A percentile compares a stretch with the other conserved stretches of the same genome.
phyloP scores from a whole-genome alignment of 1,140 invertebrate genomes.

The Doryteuthis pealeii region DNA sequence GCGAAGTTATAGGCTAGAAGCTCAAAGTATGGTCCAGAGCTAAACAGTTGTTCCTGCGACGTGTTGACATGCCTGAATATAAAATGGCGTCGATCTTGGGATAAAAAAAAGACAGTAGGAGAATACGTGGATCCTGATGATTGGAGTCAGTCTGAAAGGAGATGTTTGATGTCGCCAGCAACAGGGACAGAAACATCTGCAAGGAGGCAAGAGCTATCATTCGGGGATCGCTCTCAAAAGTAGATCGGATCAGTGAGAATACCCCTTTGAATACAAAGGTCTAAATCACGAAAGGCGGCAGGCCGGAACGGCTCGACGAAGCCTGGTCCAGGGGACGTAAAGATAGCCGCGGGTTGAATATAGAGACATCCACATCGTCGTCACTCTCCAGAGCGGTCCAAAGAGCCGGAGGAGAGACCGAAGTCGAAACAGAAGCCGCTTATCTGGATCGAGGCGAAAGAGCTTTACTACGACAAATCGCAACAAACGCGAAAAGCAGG shows the following conservation, averaged over 20 bases:
- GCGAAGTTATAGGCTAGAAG: too few relatives aligned
- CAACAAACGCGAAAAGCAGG: slow-evolving; percentile 20
- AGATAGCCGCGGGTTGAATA: slow-evolving; percentile 17
- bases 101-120: slow-evolving; percentile 14
- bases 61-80: slow-evolving; percentile 5
- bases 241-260: not conserved
- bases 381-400: slow-evolving; percentile 6
- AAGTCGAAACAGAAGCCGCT: slow-evolving; percentile 13
- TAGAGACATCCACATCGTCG: slow-evolving; percentile 16
- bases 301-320: slow-evolving; percentile 16
- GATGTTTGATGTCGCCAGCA: slow-evolving; percentile 11
- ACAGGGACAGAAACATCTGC: slow-evolving; percentile 1
- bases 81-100: not conserved
- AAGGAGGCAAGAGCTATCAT: not conserved
- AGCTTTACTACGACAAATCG: slow-evolving; percentile 15
- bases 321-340: slow-evolving; percentile 19
- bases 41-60: not conserved
- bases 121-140: slow-evolving; percentile 15
- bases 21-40: not conserved
- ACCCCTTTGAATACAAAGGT: not conserved
- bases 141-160: slow-evolving; percentile 10
- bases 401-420: slow-evolving; percentile 13
- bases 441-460: slow-evolving; percentile 14
- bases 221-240: not conserved
- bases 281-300: not conserved